Evolutionary conservation across 2,113 vertebrate species (phyloP), one percentile per base, ranked within the genome.

Genomic region (Pyxicephalus adspersus): DNA sequence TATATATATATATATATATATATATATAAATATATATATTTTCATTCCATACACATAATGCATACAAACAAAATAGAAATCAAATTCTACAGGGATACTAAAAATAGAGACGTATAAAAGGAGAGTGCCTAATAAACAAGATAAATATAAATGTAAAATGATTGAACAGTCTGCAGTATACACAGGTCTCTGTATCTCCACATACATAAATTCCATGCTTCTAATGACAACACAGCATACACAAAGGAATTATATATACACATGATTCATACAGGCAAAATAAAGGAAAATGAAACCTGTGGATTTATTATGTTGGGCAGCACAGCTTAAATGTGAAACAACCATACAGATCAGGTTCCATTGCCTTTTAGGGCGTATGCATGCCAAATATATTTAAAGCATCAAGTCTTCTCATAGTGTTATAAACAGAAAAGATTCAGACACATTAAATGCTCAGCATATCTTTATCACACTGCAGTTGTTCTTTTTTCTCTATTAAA

Each of bases 361-460:
- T 74, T 63, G 18, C 80, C 76, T 84, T 64, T 22, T 23, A 63
- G 38, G 57, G 84, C 54, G 81, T 64, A 3, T 29, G 58, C 68
- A 80, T 71, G 68, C 50, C 73, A 71, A 77, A 83, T 68, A 72
- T 34, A 52, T 64, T 74, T 64, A n/a, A 66, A 77, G 76, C 22
- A 23, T 70, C 29, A 71, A 0, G 7, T 73, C 0, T 77, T 26
- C 13, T 38, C 52, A 71, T 26, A 19, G 45, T 22, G 45, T 82
- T 31, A 58, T 26, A 83, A 83, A 64, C 76, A 70, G 18, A 58
- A 2, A 4, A 18, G 71, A 71, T 54, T 51, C 3, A 28, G 72
- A 78, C 63, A 66, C 64, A 70, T 0, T 76, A 84, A 86, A 75
- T 22, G 51, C 76, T 23, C 6, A 11, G 45, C 2, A 0, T 34